Base-by-base conservation (phyloP, 2,888 invertebrate genomes). In the Cheilosia soror region DNA sequence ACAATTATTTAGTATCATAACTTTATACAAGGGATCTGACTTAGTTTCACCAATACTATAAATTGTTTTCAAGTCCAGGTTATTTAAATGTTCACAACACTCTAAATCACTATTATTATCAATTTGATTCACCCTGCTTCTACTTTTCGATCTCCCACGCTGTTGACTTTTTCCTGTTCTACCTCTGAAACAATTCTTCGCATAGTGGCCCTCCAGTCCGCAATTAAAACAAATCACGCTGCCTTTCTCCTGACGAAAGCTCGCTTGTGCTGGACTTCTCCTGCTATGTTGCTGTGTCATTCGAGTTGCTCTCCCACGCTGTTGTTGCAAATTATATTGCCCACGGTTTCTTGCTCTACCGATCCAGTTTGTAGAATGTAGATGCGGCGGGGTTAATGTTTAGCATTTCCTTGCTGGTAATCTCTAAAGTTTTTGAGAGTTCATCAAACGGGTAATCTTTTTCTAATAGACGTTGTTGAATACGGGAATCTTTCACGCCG, bases 1-100 rank as follows among this genome's bases (percentile, higher is more conserved):
- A 62, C 13, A 27, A 62, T 29, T 15, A 7, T 49, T 20, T 5
- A 49, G 2, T 15, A 49, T n/a, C 33, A 63, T 11, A 49, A 63
- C 49, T 63, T 47, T 51, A 51, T 37, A 65, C 51, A 65, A 51
- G 9, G 53, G 40, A 65, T 51, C 63, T 9, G 33, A 65, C 49
- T 51, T 65, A 33, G 31, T 49, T 37, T 37, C 49, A 6, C 33
- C 15, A 65, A 51, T 51, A 37, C 51, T 25, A 49, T 63, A 63
- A 20, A 63, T 37, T 20, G 51, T 25, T 65, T 51, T 65, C 49
- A 65, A 31, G 15, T 63, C 47, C 47, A 63, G 20, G 13, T 65
- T 65, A 15, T 25, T 51, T 20, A 49, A 65, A 65, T 65, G 29
- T 31, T 58, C 27, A 44, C 29, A 62, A 5, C 9, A 47, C 29